phyloP scores from a whole-genome alignment of 2,888 invertebrate genomes.

The Selenia dentaria region DNA sequence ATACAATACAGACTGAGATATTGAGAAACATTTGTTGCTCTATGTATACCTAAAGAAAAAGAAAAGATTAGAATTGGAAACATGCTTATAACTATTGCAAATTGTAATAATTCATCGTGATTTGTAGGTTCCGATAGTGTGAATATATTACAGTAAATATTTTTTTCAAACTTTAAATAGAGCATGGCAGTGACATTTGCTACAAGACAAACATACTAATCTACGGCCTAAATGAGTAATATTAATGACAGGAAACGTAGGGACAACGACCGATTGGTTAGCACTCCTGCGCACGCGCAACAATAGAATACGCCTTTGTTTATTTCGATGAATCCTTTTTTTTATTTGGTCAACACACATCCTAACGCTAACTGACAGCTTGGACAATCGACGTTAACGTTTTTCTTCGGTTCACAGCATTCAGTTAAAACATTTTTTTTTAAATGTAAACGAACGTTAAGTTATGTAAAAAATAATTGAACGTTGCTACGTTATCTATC shows the following conservation, averaged over 20 bases:
- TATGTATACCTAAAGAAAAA: too few relatives aligned
- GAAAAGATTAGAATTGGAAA: too few relatives aligned
- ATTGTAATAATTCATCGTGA: too few relatives aligned
- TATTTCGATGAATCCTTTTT: slow-evolving; percentile 21
- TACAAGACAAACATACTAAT: slow-evolving; percentile 40
- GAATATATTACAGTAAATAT: neutral
- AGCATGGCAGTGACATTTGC: slow-evolving; percentile 21
- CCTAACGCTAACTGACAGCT: slow-evolving; percentile 9
- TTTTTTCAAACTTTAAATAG: slow-evolving; percentile 2
- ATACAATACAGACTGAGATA: too few relatives aligned
- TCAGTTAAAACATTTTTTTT: too few relatives aligned
- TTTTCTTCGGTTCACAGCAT: too few relatives aligned
- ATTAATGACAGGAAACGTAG: slow-evolving; percentile 56
- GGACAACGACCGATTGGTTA: slow-evolving; percentile 63
- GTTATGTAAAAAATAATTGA: too few relatives aligned
- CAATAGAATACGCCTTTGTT: slow-evolving; percentile 36
- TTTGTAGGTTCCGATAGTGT: neutral
- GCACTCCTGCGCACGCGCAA: slow-evolving; percentile 29
- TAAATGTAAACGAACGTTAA: too few relatives aligned
- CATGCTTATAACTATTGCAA: too few relatives aligned
- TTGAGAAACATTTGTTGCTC: too few relatives aligned
- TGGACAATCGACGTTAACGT: slow-evolving; percentile 5
- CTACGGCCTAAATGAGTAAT: slow-evolving; percentile 51
- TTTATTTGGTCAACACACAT: slow-evolving; percentile 7
- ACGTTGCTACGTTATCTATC: too few relatives aligned